Evolutionary conservation across 2,113 vertebrate species (phyloP), one percentile per base, ranked within the genome.

Genomic region (Platichthys stellatus): DNA sequence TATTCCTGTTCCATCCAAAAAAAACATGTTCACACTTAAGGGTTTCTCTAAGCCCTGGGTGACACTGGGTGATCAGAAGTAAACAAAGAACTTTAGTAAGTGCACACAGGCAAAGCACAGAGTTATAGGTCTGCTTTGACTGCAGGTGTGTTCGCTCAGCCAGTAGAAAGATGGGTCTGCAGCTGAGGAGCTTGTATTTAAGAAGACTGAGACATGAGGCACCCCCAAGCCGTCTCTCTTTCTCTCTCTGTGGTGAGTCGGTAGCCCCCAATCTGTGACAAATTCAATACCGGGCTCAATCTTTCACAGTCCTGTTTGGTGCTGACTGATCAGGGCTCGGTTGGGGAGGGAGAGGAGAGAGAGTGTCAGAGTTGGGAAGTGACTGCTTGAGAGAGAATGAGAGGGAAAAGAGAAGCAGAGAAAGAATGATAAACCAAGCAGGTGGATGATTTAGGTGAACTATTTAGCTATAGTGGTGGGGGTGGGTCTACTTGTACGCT

Each of bases 231-330:
- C 72, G 31, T 20, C 21, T 60, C 63, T 56, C 64, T 60, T 35
- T 18, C 21, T 31, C 5, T 31, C 71, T 47, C 28, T 28, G 58
- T 59, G 5, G 38, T 67, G 65, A 20, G 74, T 74, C 81, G 69
- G 70, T 82, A 85, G 79, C 65, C 78, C 61, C 61, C 64, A 83
- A 79, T 80, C 38, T 11, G 84, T 81, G 85, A 90, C 82, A 87
- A 79, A 91, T 89, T 76, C 18, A 13, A 88, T 84, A 58, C 63
- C 0, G 45, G 66, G 78, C 51, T 64, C 74, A 82, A 90, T 91
- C 71, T 49, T 67, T 92, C 87, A 90, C 80, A 72, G 88, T 86
- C 87, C 74, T 23, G 49, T 91, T 89, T 78, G 85, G 56, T 69
- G 80, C 80, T 68, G 86, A 80, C 84, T 87, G 76, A 89, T 73